A percentile compares a stretch with the other conserved stretches of the same genome.
phyloP scores from a whole-genome alignment of 2,113 vertebrate genomes.

The Tyrannus savana region DNA sequence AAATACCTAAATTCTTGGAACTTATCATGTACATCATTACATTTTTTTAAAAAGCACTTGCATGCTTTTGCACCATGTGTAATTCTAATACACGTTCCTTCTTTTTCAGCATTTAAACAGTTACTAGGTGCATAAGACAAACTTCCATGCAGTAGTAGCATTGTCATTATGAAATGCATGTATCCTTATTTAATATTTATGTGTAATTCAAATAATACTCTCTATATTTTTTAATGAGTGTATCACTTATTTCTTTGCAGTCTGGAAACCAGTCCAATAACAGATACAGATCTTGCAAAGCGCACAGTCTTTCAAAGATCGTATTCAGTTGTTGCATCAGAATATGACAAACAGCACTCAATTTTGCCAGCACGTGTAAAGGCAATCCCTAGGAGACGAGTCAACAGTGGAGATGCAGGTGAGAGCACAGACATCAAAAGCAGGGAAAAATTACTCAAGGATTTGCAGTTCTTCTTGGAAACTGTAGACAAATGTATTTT shows the following conservation, averaged over 20 bases:
- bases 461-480: background rate
- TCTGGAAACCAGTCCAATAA: conserved; percentile 97
- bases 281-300: conserved; percentile 94
- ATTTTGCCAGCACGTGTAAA: conserved; percentile 94
- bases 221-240: background rate
- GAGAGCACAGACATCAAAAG: background rate
- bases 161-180: conserved; percentile 1
- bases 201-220: background rate
- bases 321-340: conserved; percentile 97
- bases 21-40: background rate
- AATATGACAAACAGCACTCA: conserved; percentile 98
- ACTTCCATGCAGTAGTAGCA: background rate
- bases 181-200: background rate
- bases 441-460: background rate
- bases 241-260: conserved; percentile 67
- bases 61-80: background rate
- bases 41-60: conserved; percentile 19
- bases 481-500: background rate
- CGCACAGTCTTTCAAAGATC: conserved; percentile 97
- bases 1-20: background rate
- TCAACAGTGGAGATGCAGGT: conserved; percentile 98
- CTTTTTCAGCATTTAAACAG: background rate
- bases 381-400: conserved; percentile 93
- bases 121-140: background rate
- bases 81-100: background rate